Evolutionary conservation across 2,797 vertebrate species (phyloP).

Genomic region (Lindbergichthys nudifrons): DNA sequence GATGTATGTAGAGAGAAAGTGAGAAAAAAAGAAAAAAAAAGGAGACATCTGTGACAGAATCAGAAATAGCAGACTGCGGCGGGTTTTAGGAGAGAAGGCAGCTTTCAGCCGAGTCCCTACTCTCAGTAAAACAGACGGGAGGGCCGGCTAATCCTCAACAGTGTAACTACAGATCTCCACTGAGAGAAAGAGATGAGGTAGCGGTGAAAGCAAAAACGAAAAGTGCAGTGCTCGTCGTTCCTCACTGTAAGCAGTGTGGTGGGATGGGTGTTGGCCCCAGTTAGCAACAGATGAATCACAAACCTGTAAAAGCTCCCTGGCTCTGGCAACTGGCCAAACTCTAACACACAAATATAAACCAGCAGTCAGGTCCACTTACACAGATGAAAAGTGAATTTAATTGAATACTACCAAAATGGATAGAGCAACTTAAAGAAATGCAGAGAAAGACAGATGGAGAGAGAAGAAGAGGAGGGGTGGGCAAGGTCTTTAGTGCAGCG

Average conservation of each 20-base stretch:
- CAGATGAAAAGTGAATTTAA: constrained; percentile 39
- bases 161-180: constrained; percentile 52
- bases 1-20: constrained; percentile 38
- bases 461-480: constrained; percentile 28
- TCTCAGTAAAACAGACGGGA: constrained; percentile 52
- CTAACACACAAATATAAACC: constrained; percentile 21
- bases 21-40: constrained; percentile 19
- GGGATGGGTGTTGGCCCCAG: constrained; percentile 56
- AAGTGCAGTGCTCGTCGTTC: constrained; percentile 35
- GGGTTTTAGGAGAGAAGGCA: constrained; percentile 37
- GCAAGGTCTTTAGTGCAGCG: constrained; percentile 67
- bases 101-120: constrained; percentile 41
- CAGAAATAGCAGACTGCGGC: constrained; percentile 54
- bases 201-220: constrained; percentile 4
- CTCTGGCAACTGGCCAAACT: constrained; percentile 32
- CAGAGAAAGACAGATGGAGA: constrained; percentile 13
- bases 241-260: constrained; percentile 59
- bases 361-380: constrained; percentile 41
- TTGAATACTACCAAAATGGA: constrained; percentile 37
- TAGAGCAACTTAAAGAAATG: constrained; percentile 19
- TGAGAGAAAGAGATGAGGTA: constrained; percentile 30
- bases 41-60: constrained; percentile 48
- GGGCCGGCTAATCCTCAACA: constrained; percentile 52
- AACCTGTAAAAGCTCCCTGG: constrained; percentile 51
- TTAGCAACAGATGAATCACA: constrained; percentile 66